Evolutionary conservation across 2,113 vertebrate genomes (phyloP).

Genomic region (Crocuta crocuta): DNA sequence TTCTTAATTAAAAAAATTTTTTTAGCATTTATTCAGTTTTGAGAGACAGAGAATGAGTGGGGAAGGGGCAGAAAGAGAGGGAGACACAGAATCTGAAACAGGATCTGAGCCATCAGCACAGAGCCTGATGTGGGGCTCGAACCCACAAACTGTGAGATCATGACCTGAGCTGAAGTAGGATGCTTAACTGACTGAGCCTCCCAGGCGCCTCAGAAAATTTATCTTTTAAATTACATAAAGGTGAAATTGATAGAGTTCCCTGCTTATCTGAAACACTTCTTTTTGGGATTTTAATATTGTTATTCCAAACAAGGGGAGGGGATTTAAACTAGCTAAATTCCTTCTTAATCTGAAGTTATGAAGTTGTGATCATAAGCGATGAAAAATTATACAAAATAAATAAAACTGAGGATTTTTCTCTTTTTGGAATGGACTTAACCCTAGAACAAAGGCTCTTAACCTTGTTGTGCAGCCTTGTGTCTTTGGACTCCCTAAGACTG

Average conservation of each 20-base stretch:
- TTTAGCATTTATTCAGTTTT: too few species aligned
- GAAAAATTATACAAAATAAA: constrained; percentile 12
- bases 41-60: too few species aligned
- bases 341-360: neutral
- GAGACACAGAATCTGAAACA: too few species aligned
- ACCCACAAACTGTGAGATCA: too few species aligned
- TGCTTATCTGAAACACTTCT: constrained; percentile 2
- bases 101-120: too few species aligned
- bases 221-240: neutral
- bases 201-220: neutral
- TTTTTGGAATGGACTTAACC: neutral
- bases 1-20: too few species aligned
- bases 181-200: too few species aligned
- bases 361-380: constrained; percentile 15
- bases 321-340: neutral
- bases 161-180: too few species aligned
- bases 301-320: neutral
- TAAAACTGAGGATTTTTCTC: constrained; percentile 24
- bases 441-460: neutral
- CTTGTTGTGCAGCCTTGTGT: neutral
- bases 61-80: too few species aligned
- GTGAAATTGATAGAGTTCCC: neutral
- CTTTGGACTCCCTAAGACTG: neutral
- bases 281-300: neutral
- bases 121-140: too few species aligned